Base-by-base conservation (phyloP, 2,113 vertebrate genomes). In the Ptilonorhynchus violaceus region DNA sequence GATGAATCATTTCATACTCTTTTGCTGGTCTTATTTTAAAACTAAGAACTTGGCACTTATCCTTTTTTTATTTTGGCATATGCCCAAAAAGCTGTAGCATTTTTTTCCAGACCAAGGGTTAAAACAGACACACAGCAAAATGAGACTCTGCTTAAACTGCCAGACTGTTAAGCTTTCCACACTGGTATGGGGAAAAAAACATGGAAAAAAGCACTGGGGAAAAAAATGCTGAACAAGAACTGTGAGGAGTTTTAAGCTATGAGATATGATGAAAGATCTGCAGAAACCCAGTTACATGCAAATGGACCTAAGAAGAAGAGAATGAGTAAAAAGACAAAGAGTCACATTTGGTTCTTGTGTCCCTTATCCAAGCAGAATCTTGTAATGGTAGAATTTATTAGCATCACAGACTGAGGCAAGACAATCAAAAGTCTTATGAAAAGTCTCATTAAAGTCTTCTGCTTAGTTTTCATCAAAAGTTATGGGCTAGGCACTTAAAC, bases 1-100 rank as follows among this genome's bases (percentile, higher is more conserved):
- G 90, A 94, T 96, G 88, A 97, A 90, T 88, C 92, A 93, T 75
- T 93, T 90, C 52, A 78, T 85, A 86, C 72, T 86, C 59, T 93
- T 67, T 89, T 44, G 24, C 46, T 93, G 55, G 47, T 83, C 64
- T 89, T 93, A 90, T 64, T 95, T 92, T 95, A 90, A 90, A 94
- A 80, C 68, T 80, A 88, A 83, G 39, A 90, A 93, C 24, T 77
- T 95, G 64, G 67, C 47, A 53, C 39, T 68, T 64, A 28, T 21
- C 30, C 12, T 28, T 79, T 79, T 62, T 50, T 73, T n/a, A 37
- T 81, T 85, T 68, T 95, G 53, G 78, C 50, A 41, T 14, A 15
- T 20, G 35, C 63, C 72, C 85, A 85, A 90, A 90, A 94, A 55
- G 39, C 44, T 90, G 76, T 33, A 90, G 78, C 33, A 18, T 39